Evolutionary conservation across 2,888 invertebrate genomes (phyloP).

Genomic region (Blera fallax): DNA sequence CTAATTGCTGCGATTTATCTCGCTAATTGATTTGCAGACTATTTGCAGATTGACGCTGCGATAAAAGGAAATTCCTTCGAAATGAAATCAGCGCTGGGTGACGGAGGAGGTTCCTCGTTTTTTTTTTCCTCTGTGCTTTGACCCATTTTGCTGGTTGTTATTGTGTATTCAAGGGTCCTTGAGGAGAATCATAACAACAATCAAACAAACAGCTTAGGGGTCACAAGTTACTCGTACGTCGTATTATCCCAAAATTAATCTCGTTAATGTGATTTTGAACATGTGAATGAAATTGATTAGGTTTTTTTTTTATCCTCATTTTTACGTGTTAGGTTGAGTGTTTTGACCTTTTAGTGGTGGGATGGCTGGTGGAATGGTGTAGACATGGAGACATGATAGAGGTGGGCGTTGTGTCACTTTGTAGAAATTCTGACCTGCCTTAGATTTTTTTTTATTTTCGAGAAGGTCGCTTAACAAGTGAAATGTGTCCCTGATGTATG

Average conservation of each 20-base stretch:
- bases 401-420: neutral
- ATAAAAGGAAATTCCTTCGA: neutral
- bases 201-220: constrained; percentile 8
- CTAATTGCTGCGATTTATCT: constrained; percentile 40
- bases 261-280: constrained; percentile 44
- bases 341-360: neutral
- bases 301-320: neutral
- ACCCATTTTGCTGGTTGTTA: neutral
- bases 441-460: neutral
- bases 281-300: constrained; percentile 44
- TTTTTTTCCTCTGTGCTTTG: neutral
- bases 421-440: neutral
- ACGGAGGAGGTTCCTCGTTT: too few species aligned
- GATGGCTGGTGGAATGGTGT: neutral
- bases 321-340: neutral
- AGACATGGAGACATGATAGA: neutral
- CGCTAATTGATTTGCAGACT: constrained; percentile 19
- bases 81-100: neutral
- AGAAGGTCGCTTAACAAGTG: neutral
- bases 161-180: neutral
- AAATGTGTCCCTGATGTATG: neutral
- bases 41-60: constrained; percentile 11
- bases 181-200: constrained; percentile 18
- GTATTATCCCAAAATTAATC: constrained; percentile 25
- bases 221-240: constrained; percentile 8